These are phyloP conservation scores for Tokudaia tokunoshimensis DNA, from an alignment of 2,797 vertebrate genomes.

Conservation along the genomic window DNA sequence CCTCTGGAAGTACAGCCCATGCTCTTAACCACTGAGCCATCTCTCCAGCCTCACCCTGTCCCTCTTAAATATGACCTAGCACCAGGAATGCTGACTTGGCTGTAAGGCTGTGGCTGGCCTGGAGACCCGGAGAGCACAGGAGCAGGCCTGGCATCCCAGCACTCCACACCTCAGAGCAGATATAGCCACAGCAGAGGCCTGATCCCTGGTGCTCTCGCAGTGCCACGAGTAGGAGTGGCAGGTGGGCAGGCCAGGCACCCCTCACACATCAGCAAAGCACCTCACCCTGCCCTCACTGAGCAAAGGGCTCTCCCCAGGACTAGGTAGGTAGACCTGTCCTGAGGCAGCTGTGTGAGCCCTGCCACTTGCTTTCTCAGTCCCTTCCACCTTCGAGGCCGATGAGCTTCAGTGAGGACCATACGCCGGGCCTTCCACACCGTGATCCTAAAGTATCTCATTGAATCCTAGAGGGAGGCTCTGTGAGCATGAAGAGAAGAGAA, in stretches of 20 bases:
- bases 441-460: not conserved
- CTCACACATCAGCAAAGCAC: not conserved
- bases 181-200: not conserved
- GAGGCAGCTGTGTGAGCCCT: not conserved
- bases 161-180: not conserved
- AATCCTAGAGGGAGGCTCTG: not conserved
- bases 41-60: not conserved
- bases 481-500: not conserved
- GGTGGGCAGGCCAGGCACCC: not conserved
- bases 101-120: rapidly evolving
- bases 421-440: not conserved
- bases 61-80: rapidly evolving
- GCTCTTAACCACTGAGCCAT: not conserved
- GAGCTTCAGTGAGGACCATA: rapidly evolving
- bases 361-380: not conserved
- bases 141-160: not conserved
- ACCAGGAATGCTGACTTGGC: rapidly evolving
- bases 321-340: not conserved
- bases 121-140: not conserved
- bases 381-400: not conserved
- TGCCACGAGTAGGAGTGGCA: conserved; percentile 80
- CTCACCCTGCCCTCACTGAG: not conserved
- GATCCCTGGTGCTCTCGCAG: too few species aligned
- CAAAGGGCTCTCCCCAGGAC: not conserved
- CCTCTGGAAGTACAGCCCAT: not conserved